Conservation (phyloP, 2,113 vertebrate species). For the Lagopus muta region DNA sequence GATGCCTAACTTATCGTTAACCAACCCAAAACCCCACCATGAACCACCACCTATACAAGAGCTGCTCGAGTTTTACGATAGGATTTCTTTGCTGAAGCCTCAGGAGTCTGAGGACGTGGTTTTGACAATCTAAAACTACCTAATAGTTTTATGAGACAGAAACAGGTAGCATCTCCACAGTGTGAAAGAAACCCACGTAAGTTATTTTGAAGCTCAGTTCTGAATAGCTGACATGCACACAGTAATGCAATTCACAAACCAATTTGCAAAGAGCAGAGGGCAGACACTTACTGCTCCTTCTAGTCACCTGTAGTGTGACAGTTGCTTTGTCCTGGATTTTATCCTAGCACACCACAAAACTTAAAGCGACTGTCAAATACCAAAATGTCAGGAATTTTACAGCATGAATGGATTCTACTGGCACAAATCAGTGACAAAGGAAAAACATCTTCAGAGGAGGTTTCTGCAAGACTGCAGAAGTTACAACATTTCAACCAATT, state of each 20-base stretch:
- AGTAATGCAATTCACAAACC: background rate
- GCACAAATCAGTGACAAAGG: background rate
- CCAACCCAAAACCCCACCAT: background rate
- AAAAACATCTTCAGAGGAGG: background rate
- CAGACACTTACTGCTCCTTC: background rate
- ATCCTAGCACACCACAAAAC: background rate
- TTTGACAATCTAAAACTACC: conserved; percentile 4
- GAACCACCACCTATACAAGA: background rate
- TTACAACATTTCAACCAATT: conserved; percentile 3
- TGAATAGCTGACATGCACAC: background rate
- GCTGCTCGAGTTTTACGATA: background rate
- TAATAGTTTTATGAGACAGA: background rate
- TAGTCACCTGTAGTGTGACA: background rate
- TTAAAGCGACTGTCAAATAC: background rate
- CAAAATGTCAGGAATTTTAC: background rate
- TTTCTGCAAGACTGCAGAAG: background rate
- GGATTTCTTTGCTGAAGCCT: background rate
- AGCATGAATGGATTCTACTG: background rate
- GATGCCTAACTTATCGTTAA: background rate
- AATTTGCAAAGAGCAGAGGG: background rate
- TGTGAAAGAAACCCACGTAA: background rate
- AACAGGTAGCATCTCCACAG: background rate
- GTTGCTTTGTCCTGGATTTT: background rate
- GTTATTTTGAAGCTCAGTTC: background rate
- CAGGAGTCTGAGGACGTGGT: conserved; percentile 2